Evolutionary conservation across 2,888 invertebrate species (phyloP), one percentile per base, ranked within the genome.

Genomic region (Dermolepida albohirtum): DNA sequence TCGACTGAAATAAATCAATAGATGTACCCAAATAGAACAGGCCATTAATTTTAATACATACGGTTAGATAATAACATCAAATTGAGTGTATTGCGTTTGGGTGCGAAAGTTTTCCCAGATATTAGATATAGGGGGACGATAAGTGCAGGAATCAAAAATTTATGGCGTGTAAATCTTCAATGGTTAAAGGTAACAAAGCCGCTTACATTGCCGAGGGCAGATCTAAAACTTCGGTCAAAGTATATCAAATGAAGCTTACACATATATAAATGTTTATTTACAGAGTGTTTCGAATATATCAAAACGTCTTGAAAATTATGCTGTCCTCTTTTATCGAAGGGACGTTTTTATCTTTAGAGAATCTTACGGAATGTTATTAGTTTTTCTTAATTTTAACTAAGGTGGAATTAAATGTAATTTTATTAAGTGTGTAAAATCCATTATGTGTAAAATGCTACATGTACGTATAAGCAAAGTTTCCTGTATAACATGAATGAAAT

Each of bases 131-230:
- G 57, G 51, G 64, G 64, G 17, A 50, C 54, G 67, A 70, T 73
- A 72, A 74, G 72, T 71, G 70, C 71, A 70, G 69, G 70, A 74
- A 74, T 74, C 74, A 74, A 74, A 74, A 74, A 74, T 74, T 74
- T 74, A 74, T 74, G 72, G 73, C 72, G 71, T 74, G 74, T 74
- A 74, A 74, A 74, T 74, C 74, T 73, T 69, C 72, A 74, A 74
- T 73, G 74, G 71, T 71, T 67, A 68, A 70, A 72, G 74, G 74
- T 74, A 74, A 74, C 74, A 74, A 72, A 72, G 70, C 73, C 72
- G 72, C 73, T 74, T 74, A 74, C 74, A 73, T 72, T 70, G 70
- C 71, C 69, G 64, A 70, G 67, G 67, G 65, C 72, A 66, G 66
- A 72, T 68, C 67, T 73, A 72, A 72, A 72, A 68, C 73, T 57